Conservation (phyloP, 2,888 invertebrate species). For the Abrostola tripartita region DNA sequence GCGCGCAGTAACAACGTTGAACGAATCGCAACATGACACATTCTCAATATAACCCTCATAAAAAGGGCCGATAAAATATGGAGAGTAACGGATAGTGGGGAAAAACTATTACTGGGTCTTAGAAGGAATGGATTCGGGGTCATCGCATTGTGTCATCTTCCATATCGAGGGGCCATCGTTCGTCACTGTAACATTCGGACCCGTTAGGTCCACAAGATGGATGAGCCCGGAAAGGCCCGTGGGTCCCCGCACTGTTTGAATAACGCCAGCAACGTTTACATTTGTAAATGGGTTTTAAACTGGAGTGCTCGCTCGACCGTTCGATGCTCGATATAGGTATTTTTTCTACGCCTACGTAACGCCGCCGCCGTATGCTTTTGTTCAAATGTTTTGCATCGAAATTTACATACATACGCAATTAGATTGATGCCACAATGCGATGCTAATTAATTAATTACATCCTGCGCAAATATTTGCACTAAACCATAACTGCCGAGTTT, state of each 20-base stretch:
- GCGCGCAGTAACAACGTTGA: conserved; percentile 62
- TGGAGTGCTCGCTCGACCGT: conserved; percentile 57
- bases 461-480: conserved; percentile 58
- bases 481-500: conserved; percentile 54
- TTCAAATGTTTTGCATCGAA: conserved; percentile 25
- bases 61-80: conserved; percentile 81
- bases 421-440: conserved; percentile 49
- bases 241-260: conserved; percentile 59
- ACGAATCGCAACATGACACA: conserved; percentile 76
- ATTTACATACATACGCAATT: conserved; percentile 43
- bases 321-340: conserved; percentile 31
- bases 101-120: conserved; percentile 78
- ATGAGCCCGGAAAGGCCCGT: conserved; percentile 62
- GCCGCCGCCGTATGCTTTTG: conserved; percentile 24
- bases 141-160: conserved; percentile 84
- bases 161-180: conserved; percentile 78
- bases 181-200: conserved; percentile 72
- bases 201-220: conserved; percentile 71
- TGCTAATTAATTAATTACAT: conserved; percentile 60
- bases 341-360: conserved; percentile 32
- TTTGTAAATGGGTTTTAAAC: conserved; percentile 78
- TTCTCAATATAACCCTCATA: conserved; percentile 80
- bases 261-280: conserved; percentile 65
- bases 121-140: conserved; percentile 80
- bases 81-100: conserved; percentile 74